phyloP scores from a whole-genome alignment of 1,140 invertebrate genomes.

The Zaprionus camerounensis region DNA sequence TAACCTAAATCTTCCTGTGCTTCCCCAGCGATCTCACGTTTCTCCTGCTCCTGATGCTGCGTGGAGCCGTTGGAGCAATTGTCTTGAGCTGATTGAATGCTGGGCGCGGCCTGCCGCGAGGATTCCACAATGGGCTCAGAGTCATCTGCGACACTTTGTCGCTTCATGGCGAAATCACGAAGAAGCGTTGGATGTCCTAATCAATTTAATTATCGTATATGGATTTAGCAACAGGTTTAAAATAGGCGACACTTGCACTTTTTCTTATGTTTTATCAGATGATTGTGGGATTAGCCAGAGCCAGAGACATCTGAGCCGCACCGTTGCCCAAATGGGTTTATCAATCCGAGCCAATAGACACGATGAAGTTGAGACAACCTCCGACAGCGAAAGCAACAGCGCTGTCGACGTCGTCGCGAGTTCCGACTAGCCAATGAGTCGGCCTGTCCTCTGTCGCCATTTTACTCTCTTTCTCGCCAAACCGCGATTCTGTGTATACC shows the following conservation, averaged over 20 bases:
- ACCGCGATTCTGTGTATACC: neutral
- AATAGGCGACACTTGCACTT: slow-evolving; percentile 1
- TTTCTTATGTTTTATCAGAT: neutral
- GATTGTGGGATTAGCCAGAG: slow-evolving; percentile 2
- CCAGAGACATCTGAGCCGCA: slow-evolving; percentile 34
- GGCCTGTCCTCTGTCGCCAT: slow-evolving; percentile 10
- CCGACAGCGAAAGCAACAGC: neutral
- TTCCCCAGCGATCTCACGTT: slow-evolving; percentile 29
- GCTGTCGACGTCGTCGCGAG: slow-evolving; percentile 1
- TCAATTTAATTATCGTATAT: neutral
- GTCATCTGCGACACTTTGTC: slow-evolving; percentile 21
- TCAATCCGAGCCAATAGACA: slow-evolving; percentile 22
- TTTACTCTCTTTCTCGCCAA: slow-evolving; percentile 9
- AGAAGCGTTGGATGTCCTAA: neutral
- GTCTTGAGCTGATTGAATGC: slow-evolving; percentile 25
- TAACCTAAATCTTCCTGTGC: slow-evolving; percentile 48
- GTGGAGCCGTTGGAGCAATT: slow-evolving; percentile 18
- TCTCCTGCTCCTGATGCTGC: slow-evolving; percentile 29
- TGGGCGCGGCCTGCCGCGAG: slow-evolving; percentile 21
- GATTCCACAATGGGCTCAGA: slow-evolving; percentile 40
- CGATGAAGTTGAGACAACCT: slow-evolving; percentile 16
- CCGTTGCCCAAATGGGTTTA: slow-evolving; percentile 37
- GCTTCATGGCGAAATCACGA: slow-evolving; percentile 10
- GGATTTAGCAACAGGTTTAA: neutral
- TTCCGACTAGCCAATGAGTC: slow-evolving; percentile 17